phyloP scores from a whole-genome alignment of 2,797 vertebrate species.

The Scarus forsteni region DNA sequence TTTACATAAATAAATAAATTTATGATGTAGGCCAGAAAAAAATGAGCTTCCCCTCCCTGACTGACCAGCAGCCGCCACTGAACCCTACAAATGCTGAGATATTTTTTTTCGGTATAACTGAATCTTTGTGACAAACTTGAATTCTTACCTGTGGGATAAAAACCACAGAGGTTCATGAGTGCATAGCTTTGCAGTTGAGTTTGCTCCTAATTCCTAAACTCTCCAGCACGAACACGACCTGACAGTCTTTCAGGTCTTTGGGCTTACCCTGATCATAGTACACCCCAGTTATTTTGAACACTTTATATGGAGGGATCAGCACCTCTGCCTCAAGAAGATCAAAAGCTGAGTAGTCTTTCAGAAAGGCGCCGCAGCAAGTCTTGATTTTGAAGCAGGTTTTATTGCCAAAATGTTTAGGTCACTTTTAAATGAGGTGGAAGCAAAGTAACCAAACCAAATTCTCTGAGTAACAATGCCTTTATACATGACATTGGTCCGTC shows the following conservation, averaged over 20 bases:
- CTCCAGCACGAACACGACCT: background rate
- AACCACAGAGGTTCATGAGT: background rate
- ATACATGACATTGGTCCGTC: accelerated
- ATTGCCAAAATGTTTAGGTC: accelerated
- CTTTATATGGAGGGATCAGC: constrained; percentile 45
- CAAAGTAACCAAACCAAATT: constrained; percentile 40
- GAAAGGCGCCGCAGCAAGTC: constrained; percentile 27
- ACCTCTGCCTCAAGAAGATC: background rate
- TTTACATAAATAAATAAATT: no score
- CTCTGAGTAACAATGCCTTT: background rate
- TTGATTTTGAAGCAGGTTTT: constrained; percentile 42
- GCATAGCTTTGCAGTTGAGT: background rate
- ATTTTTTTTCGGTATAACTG: no score
- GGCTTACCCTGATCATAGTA: accelerated
- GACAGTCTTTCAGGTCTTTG: background rate
- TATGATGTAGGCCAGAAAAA: no score
- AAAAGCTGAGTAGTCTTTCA: accelerated
- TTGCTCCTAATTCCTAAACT: background rate
- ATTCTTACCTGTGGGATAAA: background rate
- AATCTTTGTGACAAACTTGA: no score
- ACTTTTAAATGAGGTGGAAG: background rate
- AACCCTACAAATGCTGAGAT: no score
- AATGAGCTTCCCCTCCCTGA: no score
- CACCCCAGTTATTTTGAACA: constrained; percentile 1
- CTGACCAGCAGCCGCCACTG: no score